Conservation (phyloP, 2,113 vertebrate species). For the Fulica atra region DNA sequence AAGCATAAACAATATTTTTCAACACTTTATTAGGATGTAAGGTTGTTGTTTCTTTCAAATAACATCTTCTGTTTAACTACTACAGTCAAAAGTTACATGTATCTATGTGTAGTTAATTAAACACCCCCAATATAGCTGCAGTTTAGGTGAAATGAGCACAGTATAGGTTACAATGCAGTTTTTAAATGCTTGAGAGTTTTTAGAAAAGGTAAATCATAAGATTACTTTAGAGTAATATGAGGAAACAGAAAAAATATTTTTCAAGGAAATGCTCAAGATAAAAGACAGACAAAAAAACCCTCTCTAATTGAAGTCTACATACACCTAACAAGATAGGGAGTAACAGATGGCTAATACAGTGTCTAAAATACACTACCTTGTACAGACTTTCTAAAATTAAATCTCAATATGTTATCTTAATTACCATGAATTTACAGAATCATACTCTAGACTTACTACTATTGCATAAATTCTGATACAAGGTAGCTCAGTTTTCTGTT, state of each 20-base stretch:
- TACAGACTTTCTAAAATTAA: not conserved
- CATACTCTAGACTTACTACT: not conserved
- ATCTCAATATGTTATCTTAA: not conserved
- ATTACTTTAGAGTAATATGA: not conserved
- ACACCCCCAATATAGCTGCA: not conserved
- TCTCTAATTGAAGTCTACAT: not conserved
- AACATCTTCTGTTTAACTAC: not conserved
- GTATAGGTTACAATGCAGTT: not conserved
- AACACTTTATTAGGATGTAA: not conserved
- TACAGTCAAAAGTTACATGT: not conserved
- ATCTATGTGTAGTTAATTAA: not conserved
- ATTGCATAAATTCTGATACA: not conserved
- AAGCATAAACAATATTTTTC: conserved; percentile 12
- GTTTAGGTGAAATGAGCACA: not conserved
- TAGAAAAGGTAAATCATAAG: not conserved
- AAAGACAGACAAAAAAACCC: not conserved
- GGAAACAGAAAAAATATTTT: not conserved
- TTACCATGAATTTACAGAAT: not conserved
- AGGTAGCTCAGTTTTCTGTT: not conserved
- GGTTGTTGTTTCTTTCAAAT: not conserved
- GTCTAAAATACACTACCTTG: not conserved
- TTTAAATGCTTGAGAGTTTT: not conserved
- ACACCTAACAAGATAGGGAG: not conserved
- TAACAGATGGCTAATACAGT: not conserved
- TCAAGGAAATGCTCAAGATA: not conserved